Evolutionary conservation across 2,797 vertebrate genomes (phyloP), one percentile per base, ranked within the genome.

Genomic region (Tadarida brasiliensis): DNA sequence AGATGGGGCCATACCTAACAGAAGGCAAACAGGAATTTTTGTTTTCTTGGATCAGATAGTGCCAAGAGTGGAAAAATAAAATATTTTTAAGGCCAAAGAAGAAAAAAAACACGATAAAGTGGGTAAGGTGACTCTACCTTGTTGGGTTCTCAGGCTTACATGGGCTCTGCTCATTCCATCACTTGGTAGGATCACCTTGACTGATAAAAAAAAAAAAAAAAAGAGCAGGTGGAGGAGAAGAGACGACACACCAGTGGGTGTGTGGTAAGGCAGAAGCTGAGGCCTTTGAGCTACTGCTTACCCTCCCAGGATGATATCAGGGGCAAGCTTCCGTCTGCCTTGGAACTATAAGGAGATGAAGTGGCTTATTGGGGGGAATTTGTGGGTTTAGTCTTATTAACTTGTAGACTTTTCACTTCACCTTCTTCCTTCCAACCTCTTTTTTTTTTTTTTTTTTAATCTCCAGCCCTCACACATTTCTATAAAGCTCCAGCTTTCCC

Each of bases 1-100:
- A 15, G 35, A 19, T 30, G 44, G 81, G 81, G 33, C 56, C 19
- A 5, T 33, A 56, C 10, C 24, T 65, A 39, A 96, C 82, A 96
- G 98, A 94, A 93, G 76, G 56, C 80, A 98, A 98, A 97, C 82
- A 92, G 51, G 96, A 97, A 97, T 91, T 86, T 94, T 97, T 97
- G 91, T 35, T 95, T 97, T 82, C 65, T 97, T 95, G 98, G 94
- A 96, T 97, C 97, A 96, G 87, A 61, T 98, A 97, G 57, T 98
- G 96, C 98, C 97, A 91, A 97, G 97, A 97, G 96, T 98, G 96
- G 89, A 98, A 98, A 98, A 97, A 97, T 95, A 97, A 97, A 98
- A 98, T 97, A 94, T 95, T 96, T 94, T 97, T 95, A 35, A 7
- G 67, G 51, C 95, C 84, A 92, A 81, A 96, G 97, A 89, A 94